A percentile compares a stretch with the other conserved stretches of the same genome.
Conservation (phyloP, 2,797 vertebrate species). For the Semaprochilodus insignis region DNA sequence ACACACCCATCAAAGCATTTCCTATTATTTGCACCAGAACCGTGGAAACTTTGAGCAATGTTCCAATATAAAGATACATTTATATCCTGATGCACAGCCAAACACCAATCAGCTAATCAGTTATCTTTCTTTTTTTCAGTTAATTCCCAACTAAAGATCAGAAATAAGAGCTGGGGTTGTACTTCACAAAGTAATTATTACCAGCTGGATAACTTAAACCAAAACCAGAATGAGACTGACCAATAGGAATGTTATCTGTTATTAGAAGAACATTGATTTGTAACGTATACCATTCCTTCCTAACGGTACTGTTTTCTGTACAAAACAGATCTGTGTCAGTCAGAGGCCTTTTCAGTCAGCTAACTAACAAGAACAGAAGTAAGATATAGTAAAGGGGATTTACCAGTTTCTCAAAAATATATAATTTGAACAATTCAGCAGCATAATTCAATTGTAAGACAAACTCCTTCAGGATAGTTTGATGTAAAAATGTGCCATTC, state of each 20-base stretch:
- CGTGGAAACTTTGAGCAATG: background rate
- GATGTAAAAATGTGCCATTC: too few species aligned
- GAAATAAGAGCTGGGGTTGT: background rate
- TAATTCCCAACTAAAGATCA: background rate
- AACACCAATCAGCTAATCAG: background rate
- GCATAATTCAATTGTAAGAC: too few species aligned
- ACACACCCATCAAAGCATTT: slow-evolving; percentile 47
- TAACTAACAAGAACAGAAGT: too few species aligned
- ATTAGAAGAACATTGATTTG: background rate
- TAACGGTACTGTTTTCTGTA: too few species aligned
- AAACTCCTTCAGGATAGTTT: too few species aligned
- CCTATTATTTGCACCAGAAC: slow-evolving; percentile 24
- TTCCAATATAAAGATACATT: background rate
- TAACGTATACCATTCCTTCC: background rate
- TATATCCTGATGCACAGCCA: background rate
- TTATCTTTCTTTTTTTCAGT: too few species aligned
- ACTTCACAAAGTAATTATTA: background rate
- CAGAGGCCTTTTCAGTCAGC: too few species aligned
- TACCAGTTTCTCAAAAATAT: too few species aligned
- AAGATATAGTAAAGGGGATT: too few species aligned
- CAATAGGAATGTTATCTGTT: background rate
- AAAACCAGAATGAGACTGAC: background rate
- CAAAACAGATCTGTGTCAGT: too few species aligned
- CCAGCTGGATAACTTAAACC: background rate
- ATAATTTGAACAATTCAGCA: too few species aligned